Evolutionary conservation across 2,888 invertebrate species (phyloP).

Genomic region (Hyposoter didymator): DNA sequence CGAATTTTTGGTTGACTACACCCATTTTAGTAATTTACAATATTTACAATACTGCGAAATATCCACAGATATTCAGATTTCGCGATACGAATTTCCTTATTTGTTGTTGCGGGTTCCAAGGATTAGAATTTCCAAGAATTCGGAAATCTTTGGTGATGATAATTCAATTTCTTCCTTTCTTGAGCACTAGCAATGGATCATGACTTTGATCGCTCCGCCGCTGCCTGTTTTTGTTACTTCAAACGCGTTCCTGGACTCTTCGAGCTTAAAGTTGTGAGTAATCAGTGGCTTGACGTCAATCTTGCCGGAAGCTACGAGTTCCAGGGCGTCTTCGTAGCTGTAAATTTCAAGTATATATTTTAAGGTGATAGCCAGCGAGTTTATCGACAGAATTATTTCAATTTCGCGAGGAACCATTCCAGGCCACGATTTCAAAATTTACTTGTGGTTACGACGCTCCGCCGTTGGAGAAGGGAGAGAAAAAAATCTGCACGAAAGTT

Average conservation of each 20-base stretch:
- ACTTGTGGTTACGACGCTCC: too few species aligned
- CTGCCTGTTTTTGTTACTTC: conserved; percentile 91
- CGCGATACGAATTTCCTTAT: background rate
- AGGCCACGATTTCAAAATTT: too few species aligned
- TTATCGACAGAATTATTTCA: too few species aligned
- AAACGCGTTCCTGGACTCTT: conserved; percentile 93
- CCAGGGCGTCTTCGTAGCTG: conserved; percentile 92
- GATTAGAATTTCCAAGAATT: too few species aligned
- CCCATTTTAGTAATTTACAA: background rate
- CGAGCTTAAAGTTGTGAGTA: conserved; percentile 92
- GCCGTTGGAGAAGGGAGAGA: too few species aligned
- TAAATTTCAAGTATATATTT: conserved; percentile 32
- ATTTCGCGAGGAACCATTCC: too few species aligned
- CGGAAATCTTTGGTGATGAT: background rate
- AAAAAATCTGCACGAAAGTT: too few species aligned
- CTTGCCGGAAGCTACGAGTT: conserved; percentile 91
- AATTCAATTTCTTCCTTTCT: background rate
- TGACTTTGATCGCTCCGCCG: conserved; percentile 93
- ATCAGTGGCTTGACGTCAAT: conserved; percentile 93
- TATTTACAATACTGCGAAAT: conserved; percentile 4
- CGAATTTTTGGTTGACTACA: background rate
- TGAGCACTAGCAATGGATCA: conserved; percentile 89
- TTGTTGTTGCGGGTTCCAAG: background rate
- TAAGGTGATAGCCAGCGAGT: background rate
- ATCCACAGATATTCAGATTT: background rate